These are phyloP conservation scores for Volucella inanis DNA, from an alignment of 2,888 invertebrate species.

Conservation along the genomic window DNA sequence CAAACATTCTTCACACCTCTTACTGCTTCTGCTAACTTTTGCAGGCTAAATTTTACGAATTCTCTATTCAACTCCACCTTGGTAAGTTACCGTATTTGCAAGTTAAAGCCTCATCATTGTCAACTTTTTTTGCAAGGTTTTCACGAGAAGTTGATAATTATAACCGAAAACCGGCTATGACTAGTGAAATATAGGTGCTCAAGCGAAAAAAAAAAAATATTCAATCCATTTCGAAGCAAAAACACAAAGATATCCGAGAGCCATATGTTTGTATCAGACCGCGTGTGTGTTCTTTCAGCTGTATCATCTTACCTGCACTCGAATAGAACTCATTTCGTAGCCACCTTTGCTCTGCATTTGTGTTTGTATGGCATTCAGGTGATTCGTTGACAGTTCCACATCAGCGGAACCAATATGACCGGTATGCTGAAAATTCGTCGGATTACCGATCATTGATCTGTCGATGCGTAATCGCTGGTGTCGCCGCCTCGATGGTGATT, in stretches of 20 bases:
- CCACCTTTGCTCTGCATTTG: constrained; percentile 99
- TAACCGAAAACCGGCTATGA: not conserved
- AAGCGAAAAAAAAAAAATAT: too few species aligned
- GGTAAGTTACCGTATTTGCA: not conserved
- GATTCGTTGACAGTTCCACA: constrained; percentile 91
- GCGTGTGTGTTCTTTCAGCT: not conserved
- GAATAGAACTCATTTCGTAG: constrained; percentile 87
- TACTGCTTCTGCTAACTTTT: not conserved
- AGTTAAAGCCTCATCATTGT: not conserved
- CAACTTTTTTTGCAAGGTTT: constrained; percentile 10
- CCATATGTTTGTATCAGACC: not conserved
- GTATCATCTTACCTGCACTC: constrained; percentile 81
- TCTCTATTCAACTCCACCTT: not conserved
- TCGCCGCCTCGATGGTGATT: constrained; percentile 88
- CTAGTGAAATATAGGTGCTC: too few species aligned
- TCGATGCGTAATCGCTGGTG: constrained; percentile 91
- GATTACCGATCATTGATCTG: constrained; percentile 97
- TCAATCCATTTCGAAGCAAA: too few species aligned
- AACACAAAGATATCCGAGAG: not conserved
- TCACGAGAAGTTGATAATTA: constrained; percentile 28
- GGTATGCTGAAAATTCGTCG: constrained; percentile 97
- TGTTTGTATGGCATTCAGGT: constrained; percentile 93
- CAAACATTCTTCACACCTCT: constrained; percentile 6
- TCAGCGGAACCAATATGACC: constrained; percentile 94
- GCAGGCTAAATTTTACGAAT: constrained; percentile 2